phyloP scores from a whole-genome alignment of 2,797 vertebrate genomes.

The Salarias fasciatus region DNA sequence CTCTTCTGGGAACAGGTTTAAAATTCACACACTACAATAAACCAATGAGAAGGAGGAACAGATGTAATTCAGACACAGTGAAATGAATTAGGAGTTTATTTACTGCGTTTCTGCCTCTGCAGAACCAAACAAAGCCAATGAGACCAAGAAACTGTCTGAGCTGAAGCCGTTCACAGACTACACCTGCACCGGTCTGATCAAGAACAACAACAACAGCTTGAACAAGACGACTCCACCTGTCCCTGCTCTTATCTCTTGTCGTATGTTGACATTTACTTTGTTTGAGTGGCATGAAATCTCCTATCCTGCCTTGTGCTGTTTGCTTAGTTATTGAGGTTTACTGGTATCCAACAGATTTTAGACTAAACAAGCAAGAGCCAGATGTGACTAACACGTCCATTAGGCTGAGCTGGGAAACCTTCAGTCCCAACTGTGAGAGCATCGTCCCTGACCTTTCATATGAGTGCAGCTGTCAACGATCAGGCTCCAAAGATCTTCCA shows the following conservation, averaged over 20 bases:
- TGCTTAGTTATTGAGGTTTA: slow-evolving; percentile 10
- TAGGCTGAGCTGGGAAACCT: rapidly evolving
- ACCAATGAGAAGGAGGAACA: no score
- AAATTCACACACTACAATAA: no score
- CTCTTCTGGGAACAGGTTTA: no score
- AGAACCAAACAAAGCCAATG: rapidly evolving
- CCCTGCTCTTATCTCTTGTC: neutral
- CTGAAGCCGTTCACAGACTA: slow-evolving; percentile 43
- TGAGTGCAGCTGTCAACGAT: no score
- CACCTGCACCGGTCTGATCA: slow-evolving; percentile 36
- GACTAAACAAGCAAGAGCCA: rapidly evolving
- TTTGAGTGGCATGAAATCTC: neutral
- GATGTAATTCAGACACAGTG: no score
- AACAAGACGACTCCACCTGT: rapidly evolving
- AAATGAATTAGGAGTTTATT: no score
- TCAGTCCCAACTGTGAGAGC: rapidly evolving
- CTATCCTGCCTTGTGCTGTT: neutral
- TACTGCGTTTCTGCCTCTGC: neutral
- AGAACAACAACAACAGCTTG: rapidly evolving
- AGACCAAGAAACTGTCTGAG: rapidly evolving
- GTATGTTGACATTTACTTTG: slow-evolving; percentile 53
- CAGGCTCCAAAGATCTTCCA: no score
- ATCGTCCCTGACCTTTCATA: neutral
- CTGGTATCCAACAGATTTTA: slow-evolving; percentile 46
- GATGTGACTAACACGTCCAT: rapidly evolving